Evolutionary conservation across 2,797 vertebrate genomes (phyloP), one percentile per base, ranked within the genome.

Genomic region (Rachycentron canadum): DNA sequence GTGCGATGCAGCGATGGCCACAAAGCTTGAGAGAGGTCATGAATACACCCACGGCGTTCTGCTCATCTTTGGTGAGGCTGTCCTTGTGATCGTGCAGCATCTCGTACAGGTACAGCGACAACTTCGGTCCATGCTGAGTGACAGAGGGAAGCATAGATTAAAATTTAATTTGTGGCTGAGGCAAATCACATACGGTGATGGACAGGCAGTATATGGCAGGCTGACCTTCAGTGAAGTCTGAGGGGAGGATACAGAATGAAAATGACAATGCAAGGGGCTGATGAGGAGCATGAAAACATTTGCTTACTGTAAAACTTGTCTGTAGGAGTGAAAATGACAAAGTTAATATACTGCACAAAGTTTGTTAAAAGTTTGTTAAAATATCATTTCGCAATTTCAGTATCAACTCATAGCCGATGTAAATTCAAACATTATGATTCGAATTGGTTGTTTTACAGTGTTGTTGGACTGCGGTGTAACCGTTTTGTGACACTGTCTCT

Each of bases 51-150:
- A 94, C 96, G 28, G 94, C 77, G 8, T 55, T 89, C 85, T 95
- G 95, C 52, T 99, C 95, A 32, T 98, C 97, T 88, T 94, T 95
- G 75, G 91, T 96, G 84, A 99, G 91, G 71, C 92, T 89, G 69
- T 96, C 95, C 4, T 92, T 95, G 92, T 99, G 97, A 84, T 96
- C 95, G 21, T 96, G 95, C 65, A 98, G 92, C 94, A 99, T 90
- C 80, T 99, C 97, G 32, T 96, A 97, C 62, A 99, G 95, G 87
- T 98, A 99, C 2, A 99, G 93, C 4, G 95, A 96, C 91, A 99
- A 86, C 89, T 99, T 99, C 50, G 97, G 96, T 34, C 98, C 98
- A 34, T 99, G 98, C 98, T 99, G 86, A 71, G 45, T 16, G 57
- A 69, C 4, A 66, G 28, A 12, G 7, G 45, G 32, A 66, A 53